A percentile compares a stretch with the other conserved stretches of the same genome.
phyloP scores from a whole-genome alignment of 2,113 vertebrate genomes.

The Tinamus guttatus region DNA sequence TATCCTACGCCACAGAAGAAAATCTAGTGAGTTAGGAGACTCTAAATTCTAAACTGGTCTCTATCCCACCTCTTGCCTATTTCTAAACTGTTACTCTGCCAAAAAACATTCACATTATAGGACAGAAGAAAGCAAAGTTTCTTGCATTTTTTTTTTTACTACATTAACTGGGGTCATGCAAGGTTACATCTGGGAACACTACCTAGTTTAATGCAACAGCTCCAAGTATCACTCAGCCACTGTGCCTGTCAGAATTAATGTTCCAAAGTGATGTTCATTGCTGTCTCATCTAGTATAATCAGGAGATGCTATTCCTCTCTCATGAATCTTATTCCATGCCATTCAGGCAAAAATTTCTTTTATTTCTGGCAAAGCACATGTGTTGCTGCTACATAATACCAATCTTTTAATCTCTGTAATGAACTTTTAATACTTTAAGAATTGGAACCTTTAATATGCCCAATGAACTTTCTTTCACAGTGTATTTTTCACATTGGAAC shows the following conservation, averaged over 20 bases:
- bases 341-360: not conserved
- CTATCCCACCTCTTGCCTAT: not conserved
- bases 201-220: not conserved
- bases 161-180: not conserved
- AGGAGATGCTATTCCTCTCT: not conserved
- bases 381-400: not conserved
- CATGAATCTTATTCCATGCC: not conserved
- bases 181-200: not conserved
- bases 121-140: not conserved
- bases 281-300: slow-evolving; percentile 18
- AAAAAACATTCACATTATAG: not conserved
- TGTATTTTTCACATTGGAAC: no score
- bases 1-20: not conserved
- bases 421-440: not conserved
- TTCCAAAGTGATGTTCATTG: not conserved
- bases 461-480: not conserved
- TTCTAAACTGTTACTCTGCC: not conserved
- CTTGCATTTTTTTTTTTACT: not conserved
- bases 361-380: not conserved
- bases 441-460: not conserved
- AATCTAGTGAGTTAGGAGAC: not conserved
- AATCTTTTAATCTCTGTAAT: not conserved
- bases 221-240: not conserved
- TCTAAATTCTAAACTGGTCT: not conserved
- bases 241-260: slow-evolving; percentile 4